Percentiles rank a stretch among this genome's conserved stretches.
phyloP scores from a whole-genome alignment of 2,113 vertebrate species.

The Malurus cyaneus region DNA sequence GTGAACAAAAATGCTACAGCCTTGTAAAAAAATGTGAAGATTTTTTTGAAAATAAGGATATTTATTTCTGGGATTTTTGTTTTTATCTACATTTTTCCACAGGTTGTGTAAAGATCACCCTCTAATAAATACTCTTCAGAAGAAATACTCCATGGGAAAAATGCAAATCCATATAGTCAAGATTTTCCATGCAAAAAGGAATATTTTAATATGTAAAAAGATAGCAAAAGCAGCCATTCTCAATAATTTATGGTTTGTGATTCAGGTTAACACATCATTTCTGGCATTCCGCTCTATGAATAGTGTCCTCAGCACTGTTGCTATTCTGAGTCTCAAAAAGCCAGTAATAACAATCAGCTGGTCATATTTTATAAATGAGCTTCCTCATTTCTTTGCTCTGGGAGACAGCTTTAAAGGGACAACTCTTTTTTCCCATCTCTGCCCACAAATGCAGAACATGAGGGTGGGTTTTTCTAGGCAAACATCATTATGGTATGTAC shows the following conservation, averaged over 20 bases:
- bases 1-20: background rate
- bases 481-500: background rate
- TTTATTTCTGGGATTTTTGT: background rate
- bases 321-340: slow-evolving; percentile 52
- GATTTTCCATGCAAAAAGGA: background rate
- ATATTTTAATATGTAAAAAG: background rate
- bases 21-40: background rate
- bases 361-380: slow-evolving; percentile 68
- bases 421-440: background rate
- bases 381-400: slow-evolving; percentile 43
- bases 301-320: background rate
- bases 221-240: background rate
- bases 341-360: slow-evolving; percentile 35
- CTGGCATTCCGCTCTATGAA: slow-evolving; percentile 11
- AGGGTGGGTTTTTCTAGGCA: background rate
- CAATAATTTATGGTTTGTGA: slow-evolving; percentile 39
- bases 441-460: background rate
- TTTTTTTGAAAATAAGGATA: background rate
- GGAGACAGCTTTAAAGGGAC: slow-evolving; percentile 44
- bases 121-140: background rate
- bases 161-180: background rate
- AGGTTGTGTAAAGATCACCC: background rate
- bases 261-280: slow-evolving; percentile 40
- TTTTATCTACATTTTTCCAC: background rate
- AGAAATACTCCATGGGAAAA: background rate